A percentile compares a stretch with the other conserved stretches of the same genome.
These are phyloP conservation scores for Calliopum simillimum DNA, from an alignment of 2,888 invertebrate genomes.

Conservation along the genomic window DNA sequence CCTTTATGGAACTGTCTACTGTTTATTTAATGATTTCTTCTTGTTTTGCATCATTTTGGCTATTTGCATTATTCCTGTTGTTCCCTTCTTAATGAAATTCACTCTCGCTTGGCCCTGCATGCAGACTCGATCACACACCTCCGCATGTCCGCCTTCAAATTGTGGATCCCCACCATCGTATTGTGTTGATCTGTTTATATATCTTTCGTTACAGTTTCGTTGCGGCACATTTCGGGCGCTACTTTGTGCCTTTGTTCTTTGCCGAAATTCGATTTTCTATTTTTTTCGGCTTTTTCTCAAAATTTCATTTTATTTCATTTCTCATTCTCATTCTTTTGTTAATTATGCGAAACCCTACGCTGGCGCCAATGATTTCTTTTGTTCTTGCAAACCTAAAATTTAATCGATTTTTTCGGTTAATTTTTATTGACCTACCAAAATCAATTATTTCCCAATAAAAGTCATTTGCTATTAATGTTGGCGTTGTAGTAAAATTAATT, in stretches of 20 bases:
- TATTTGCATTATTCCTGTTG: too few relatives aligned
- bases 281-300: background rate
- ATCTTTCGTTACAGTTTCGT: constrained; percentile 47
- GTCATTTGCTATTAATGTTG: background rate
- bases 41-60: too few relatives aligned
- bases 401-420: constrained; percentile 46
- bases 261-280: constrained; percentile 27
- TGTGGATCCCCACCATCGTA: constrained; percentile 11
- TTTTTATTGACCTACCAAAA: constrained; percentile 49
- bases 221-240: constrained; percentile 30
- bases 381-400: constrained; percentile 33
- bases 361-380: constrained; percentile 48
- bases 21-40: too few relatives aligned
- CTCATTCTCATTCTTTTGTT: constrained; percentile 36
- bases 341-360: constrained; percentile 50
- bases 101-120: too few relatives aligned
- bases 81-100: too few relatives aligned
- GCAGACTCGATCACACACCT: too few relatives aligned
- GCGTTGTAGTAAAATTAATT: background rate
- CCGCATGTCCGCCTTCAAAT: background rate
- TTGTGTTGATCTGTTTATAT: constrained; percentile 29
- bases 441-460: constrained; percentile 48
- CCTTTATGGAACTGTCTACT: too few relatives aligned
- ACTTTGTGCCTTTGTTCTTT: constrained; percentile 36
- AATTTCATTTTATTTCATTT: constrained; percentile 24